These are phyloP conservation scores for Drosophila auraria DNA, from an alignment of 1,140 invertebrate species.

Conservation along the genomic window DNA sequence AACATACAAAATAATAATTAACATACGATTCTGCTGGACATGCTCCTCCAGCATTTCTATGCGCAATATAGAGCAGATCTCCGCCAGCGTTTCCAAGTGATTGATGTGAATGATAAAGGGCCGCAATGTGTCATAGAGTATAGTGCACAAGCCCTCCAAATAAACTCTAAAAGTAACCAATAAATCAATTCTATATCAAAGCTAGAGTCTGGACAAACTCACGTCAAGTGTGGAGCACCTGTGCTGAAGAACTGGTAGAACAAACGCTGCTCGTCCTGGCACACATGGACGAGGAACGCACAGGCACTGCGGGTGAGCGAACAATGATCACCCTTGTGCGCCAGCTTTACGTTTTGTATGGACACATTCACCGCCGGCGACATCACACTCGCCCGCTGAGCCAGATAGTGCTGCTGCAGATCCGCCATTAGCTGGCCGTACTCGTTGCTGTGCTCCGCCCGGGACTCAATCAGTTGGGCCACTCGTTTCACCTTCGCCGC, in stretches of 20 bases:
- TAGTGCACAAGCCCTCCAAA: slow-evolving; percentile 94
- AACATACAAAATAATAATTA: slow-evolving; percentile 53
- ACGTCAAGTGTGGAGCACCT: slow-evolving; percentile 89
- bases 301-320: slow-evolving; percentile 94
- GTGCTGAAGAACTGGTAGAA: slow-evolving; percentile 95
- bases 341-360: slow-evolving; percentile 89
- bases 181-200: neutral
- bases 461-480: slow-evolving; percentile 92
- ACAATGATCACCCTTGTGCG: slow-evolving; percentile 94
- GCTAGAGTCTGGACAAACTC: slow-evolving; percentile 67
- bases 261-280: slow-evolving; percentile 95
- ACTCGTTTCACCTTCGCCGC: slow-evolving; percentile 93
- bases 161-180: slow-evolving; percentile 87
- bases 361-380: slow-evolving; percentile 90
- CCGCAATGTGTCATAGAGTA: slow-evolving; percentile 96
- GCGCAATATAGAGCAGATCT: slow-evolving; percentile 97
- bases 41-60: slow-evolving; percentile 98
- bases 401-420: slow-evolving; percentile 94
- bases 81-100: slow-evolving; percentile 98
- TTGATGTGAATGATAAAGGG: slow-evolving; percentile 98
- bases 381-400: slow-evolving; percentile 88
- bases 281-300: slow-evolving; percentile 95
- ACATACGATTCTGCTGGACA: slow-evolving; percentile 92
- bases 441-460: slow-evolving; percentile 88
- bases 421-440: slow-evolving; percentile 92